Conservation (phyloP, 2,113 vertebrate genomes). For the Chlorodrepanis virens region DNA sequence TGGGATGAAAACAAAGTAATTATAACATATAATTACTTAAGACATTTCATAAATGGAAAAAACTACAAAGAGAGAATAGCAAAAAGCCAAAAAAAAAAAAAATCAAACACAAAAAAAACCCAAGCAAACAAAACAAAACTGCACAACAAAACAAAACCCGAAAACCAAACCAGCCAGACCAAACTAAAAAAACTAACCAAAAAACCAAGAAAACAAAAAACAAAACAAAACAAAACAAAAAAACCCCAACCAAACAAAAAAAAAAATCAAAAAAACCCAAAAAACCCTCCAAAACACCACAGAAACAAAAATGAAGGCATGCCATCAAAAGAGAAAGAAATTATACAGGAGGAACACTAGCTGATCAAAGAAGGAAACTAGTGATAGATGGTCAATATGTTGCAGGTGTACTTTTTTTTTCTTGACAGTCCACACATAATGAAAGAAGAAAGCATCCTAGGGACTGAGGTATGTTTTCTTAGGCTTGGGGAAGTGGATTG, state of each 20-base stretch:
- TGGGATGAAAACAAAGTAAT: background rate
- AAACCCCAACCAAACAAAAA: too few relatives aligned
- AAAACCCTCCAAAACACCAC: background rate
- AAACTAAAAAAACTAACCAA: background rate
- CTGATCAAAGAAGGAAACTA: conserved; percentile 45
- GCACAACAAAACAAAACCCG: background rate
- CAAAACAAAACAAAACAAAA: too few relatives aligned
- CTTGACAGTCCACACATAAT: conserved; percentile 25
- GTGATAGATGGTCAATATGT: conserved; percentile 32
- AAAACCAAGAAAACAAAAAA: too few relatives aligned
- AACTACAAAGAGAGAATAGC: background rate
- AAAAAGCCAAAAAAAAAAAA: background rate
- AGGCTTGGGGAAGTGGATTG: background rate
- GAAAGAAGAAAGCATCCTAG: conserved; percentile 51
- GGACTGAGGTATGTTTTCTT: conserved; percentile 40
- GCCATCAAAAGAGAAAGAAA: conserved; percentile 16
- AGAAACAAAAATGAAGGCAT: background rate
- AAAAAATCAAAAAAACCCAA: too few relatives aligned
- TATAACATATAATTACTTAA: background rate
- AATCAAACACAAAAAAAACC: too few relatives aligned
- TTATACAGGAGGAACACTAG: background rate
- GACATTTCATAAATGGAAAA: conserved; percentile 2
- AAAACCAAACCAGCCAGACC: background rate
- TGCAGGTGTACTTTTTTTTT: conserved; percentile 40
- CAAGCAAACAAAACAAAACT: background rate